Conservation (phyloP, 2,797 vertebrate genomes). For the Nyctibius grandis region DNA sequence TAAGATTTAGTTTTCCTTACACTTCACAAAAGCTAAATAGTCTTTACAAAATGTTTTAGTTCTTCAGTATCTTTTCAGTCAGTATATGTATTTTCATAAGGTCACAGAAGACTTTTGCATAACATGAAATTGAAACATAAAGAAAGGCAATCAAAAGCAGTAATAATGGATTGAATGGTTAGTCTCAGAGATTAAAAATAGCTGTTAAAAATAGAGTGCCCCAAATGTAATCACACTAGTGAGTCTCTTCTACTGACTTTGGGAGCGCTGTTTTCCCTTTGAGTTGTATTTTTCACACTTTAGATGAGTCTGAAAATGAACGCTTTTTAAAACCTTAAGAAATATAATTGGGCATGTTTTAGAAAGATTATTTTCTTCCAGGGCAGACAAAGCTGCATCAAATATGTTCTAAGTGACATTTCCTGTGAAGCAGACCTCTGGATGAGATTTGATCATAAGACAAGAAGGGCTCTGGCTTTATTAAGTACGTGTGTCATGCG, state of each 20-base stretch:
- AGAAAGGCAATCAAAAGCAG: not conserved
- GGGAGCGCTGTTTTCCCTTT: not conserved
- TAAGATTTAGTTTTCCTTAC: conserved; percentile 60
- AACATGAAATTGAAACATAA: not conserved
- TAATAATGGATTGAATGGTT: not conserved
- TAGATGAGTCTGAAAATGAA: not conserved
- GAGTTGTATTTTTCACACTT: not conserved
- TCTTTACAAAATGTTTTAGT: not conserved
- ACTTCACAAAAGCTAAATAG: not conserved
- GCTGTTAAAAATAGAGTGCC: not conserved
- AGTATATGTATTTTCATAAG: not conserved
- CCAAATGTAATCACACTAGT: not conserved
- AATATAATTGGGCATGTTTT: not conserved
- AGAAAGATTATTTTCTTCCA: not conserved
- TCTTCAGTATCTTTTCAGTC: not conserved
- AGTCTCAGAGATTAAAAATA: not conserved
- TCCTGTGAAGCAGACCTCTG: not conserved
- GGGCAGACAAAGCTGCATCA: not conserved
- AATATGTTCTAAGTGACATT: not conserved
- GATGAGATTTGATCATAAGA: not conserved
- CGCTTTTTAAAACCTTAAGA: not conserved
- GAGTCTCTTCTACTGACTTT: not conserved
- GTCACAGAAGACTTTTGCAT: not conserved
- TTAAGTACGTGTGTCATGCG: not conserved
- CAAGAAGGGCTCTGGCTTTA: not conserved